These are phyloP conservation scores for Lordiphosa mommai DNA, from an alignment of 1,140 invertebrate genomes.

Conservation along the genomic window DNA sequence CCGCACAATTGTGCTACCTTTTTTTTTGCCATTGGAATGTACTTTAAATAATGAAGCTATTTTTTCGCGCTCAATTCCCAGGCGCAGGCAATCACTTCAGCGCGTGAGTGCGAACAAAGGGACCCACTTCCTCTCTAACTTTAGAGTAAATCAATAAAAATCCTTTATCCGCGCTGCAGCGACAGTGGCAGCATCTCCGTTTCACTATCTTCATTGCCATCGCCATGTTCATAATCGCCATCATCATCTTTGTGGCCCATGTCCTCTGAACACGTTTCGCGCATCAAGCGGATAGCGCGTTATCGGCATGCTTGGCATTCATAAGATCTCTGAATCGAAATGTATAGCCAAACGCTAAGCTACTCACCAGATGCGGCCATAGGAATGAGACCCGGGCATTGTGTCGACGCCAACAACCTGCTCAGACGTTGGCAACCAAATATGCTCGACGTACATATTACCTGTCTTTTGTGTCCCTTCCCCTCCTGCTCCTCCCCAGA, in stretches of 20 bases:
- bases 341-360: slow-evolving; percentile 48
- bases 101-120: slow-evolving; percentile 40
- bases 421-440: slow-evolving; percentile 43
- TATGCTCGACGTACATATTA: slow-evolving; percentile 67
- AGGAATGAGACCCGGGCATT: slow-evolving; percentile 3
- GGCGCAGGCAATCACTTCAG: slow-evolving; percentile 70
- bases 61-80: slow-evolving; percentile 72
- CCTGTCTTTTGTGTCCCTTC: slow-evolving; percentile 58
- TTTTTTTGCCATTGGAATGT: slow-evolving; percentile 42
- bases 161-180: slow-evolving; percentile 42
- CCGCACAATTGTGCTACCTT: slow-evolving; percentile 46
- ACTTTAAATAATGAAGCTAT: slow-evolving; percentile 77
- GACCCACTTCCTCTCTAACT: slow-evolving; percentile 15
- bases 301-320: slow-evolving; percentile 72
- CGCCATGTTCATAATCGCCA: slow-evolving; percentile 67
- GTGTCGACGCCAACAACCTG: slow-evolving; percentile 49
- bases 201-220: slow-evolving; percentile 25
- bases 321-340: slow-evolving; percentile 69
- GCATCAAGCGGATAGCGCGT: slow-evolving; percentile 44
- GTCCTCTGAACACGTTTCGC: slow-evolving; percentile 59
- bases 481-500: background rate
- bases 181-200: slow-evolving; percentile 6
- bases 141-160: slow-evolving; percentile 45
- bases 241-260: slow-evolving; percentile 50
- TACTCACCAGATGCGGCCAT: slow-evolving; percentile 46